These are phyloP conservation scores for Parnassius orleans DNA, from an alignment of 2,888 invertebrate species.

Conservation along the genomic window DNA sequence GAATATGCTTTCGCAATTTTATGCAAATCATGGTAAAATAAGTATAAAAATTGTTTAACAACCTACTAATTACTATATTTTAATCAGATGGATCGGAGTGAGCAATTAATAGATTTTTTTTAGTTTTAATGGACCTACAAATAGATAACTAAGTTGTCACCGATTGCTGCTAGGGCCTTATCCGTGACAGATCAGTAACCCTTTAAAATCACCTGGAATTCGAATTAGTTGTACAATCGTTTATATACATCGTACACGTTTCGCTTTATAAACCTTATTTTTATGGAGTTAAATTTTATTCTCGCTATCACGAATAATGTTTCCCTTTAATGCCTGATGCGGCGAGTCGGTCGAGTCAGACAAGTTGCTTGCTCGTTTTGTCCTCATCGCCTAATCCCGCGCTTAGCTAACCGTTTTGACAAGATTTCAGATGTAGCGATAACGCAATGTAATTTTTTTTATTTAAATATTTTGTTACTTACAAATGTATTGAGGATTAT, in stretches of 20 bases:
- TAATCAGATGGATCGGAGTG: conserved; percentile 20
- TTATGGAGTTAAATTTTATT: conserved; percentile 29
- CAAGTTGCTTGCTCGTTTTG: conserved; percentile 71
- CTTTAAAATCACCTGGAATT: conserved; percentile 69
- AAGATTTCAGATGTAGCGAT: conserved; percentile 69
- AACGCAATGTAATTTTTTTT: conserved; percentile 45
- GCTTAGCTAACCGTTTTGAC: conserved; percentile 80
- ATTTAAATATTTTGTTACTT: conserved; percentile 30
- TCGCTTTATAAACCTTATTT: conserved; percentile 42
- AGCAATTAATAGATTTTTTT: conserved; percentile 45
- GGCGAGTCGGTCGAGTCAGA: conserved; percentile 44
- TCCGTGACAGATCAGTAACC: conserved; percentile 77
- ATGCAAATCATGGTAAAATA: conserved; percentile 3
- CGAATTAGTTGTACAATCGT: conserved; percentile 58
- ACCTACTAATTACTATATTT: conserved; percentile 29
- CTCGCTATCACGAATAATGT: conserved; percentile 26
- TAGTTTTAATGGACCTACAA: conserved; percentile 64
- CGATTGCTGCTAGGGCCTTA: conserved; percentile 67
- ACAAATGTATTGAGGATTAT: background rate
- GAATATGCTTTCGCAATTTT: background rate
- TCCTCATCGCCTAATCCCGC: conserved; percentile 71
- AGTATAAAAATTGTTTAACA: conserved; percentile 1
- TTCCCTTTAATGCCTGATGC: conserved; percentile 30
- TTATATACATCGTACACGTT: conserved; percentile 41
- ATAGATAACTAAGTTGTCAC: conserved; percentile 73